Evolutionary conservation across 2,797 vertebrate genomes (phyloP).

Genomic region (Diplodus sargus): DNA sequence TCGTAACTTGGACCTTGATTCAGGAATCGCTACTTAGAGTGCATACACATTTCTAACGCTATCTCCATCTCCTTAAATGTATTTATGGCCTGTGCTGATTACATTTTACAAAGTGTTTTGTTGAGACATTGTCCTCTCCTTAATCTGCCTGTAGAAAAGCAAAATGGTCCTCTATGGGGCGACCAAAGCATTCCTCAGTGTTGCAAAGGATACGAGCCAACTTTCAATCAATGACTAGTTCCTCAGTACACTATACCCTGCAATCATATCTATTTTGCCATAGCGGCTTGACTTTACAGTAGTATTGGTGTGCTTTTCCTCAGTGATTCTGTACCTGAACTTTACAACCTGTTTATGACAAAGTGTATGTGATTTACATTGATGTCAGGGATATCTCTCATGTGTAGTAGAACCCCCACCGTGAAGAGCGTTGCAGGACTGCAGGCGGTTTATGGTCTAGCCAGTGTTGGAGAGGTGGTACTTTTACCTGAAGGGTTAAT

Average conservation of each 20-base stretch:
- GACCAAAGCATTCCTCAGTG: constrained; percentile 70
- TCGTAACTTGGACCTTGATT: constrained; percentile 58
- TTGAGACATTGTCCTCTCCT: constrained; percentile 78
- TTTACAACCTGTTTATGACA: constrained; percentile 76
- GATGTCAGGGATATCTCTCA: constrained; percentile 84
- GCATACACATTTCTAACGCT: constrained; percentile 69
- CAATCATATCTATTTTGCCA: constrained; percentile 78
- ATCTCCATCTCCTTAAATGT: constrained; percentile 75
- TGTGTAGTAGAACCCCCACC: constrained; percentile 73
- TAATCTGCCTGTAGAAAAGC: constrained; percentile 80
- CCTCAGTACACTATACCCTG: constrained; percentile 76
- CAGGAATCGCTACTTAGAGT: constrained; percentile 68
- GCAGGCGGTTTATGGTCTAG: constrained; percentile 58
- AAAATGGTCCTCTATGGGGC: constrained; percentile 53
- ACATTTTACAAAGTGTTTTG: constrained; percentile 69
- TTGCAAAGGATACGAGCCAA: constrained; percentile 81
- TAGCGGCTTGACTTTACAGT: constrained; percentile 80
- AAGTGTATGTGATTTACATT: constrained; percentile 84
- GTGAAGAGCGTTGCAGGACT: constrained; percentile 67
- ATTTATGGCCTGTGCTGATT: constrained; percentile 80
- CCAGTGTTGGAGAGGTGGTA: constrained; percentile 59
- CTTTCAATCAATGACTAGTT: constrained; percentile 76
- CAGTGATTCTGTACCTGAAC: constrained; percentile 81
- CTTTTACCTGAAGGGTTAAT: constrained; percentile 26
- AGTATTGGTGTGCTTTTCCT: constrained; percentile 81